phyloP scores from a whole-genome alignment of 2,888 invertebrate species.

The Meteorus colon region DNA sequence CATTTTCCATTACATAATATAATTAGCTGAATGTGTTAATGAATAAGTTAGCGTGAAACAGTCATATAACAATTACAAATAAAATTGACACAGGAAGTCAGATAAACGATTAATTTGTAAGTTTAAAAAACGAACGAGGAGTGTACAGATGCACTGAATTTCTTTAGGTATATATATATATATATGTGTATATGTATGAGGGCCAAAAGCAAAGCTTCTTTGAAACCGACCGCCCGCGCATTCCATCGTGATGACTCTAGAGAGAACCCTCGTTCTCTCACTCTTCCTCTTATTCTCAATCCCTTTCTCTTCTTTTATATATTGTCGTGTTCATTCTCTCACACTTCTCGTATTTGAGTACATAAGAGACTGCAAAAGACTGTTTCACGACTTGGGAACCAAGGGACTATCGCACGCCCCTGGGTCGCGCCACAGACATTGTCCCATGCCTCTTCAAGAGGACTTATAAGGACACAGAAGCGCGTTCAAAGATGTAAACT shows the following conservation, averaged over 20 bases:
- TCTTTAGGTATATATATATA: not conserved
- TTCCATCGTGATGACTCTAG: constrained; percentile 67
- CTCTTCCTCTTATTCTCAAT: constrained; percentile 9
- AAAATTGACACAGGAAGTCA: not conserved
- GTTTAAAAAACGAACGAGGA: constrained; percentile 16
- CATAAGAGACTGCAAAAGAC: constrained; percentile 7
- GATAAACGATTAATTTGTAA: constrained; percentile 39
- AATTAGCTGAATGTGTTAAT: constrained; percentile 4
- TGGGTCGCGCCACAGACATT: constrained; percentile 22
- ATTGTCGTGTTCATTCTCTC: not conserved
- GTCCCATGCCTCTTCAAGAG: constrained; percentile 43
- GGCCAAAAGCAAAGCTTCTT: constrained; percentile 51
- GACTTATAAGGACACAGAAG: constrained; percentile 66
- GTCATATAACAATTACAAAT: constrained; percentile 21
- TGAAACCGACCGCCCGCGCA: constrained; percentile 64
- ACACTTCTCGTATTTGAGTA: not conserved
- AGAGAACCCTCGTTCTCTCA: constrained; percentile 40
- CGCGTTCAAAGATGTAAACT: constrained; percentile 48
- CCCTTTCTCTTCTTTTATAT: not conserved
- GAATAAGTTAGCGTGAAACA: not conserved
- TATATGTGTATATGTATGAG: constrained; percentile 1
- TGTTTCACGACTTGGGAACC: constrained; percentile 18
- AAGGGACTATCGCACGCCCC: constrained; percentile 28
- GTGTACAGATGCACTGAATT: constrained; percentile 32
- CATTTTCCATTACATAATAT: too few species aligned